These are phyloP conservation scores for Indicator maculatus DNA, from an alignment of 2,113 vertebrate genomes.

Conservation along the genomic window DNA sequence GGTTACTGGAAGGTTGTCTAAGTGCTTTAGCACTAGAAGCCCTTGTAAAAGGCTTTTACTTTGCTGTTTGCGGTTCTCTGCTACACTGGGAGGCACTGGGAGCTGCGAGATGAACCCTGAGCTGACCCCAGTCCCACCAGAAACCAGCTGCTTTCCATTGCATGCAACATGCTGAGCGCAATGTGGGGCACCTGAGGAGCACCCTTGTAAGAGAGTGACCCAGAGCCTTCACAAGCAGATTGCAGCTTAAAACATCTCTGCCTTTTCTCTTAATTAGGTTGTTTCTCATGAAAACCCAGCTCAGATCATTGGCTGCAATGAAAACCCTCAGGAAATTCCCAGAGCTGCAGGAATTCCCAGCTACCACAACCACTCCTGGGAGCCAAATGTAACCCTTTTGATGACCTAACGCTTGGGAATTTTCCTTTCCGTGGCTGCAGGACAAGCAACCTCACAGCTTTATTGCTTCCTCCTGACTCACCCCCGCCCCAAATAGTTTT, in stretches of 20 bases:
- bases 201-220: background rate
- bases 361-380: background rate
- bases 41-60: no score
- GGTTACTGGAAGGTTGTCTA: no score
- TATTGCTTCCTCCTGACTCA: background rate
- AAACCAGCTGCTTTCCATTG: no score
- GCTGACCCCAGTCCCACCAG: no score
- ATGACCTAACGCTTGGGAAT: background rate
- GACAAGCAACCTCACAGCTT: background rate
- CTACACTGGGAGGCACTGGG: no score
- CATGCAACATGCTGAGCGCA: no score
- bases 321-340: slow-evolving; percentile 67
- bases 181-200: no score
- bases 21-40: no score
- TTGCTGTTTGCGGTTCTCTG: no score
- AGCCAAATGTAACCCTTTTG: background rate
- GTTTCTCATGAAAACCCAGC: slow-evolving; percentile 40
- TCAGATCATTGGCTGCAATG: slow-evolving; percentile 28
- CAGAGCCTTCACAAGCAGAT: background rate
- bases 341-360: background rate
- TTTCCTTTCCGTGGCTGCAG: background rate
- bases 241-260: slow-evolving; percentile 15
- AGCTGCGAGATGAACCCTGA: no score
- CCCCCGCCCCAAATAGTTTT: background rate
- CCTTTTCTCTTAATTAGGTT: slow-evolving; percentile 4